Evolutionary conservation across 2,113 vertebrate genomes (phyloP).

Genomic region (Coreoperca whiteheadi): DNA sequence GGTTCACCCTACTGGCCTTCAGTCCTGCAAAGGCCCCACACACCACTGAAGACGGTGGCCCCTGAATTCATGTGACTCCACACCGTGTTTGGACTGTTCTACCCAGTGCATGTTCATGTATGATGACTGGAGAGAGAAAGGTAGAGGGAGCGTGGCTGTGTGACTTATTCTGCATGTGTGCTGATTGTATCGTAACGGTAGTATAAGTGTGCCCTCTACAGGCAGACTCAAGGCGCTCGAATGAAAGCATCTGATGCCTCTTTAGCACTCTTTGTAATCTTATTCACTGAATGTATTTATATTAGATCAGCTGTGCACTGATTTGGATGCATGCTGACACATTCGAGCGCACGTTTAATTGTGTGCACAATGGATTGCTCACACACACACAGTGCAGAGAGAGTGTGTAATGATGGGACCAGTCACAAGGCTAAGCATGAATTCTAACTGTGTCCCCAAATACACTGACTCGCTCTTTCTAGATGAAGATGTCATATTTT

Average conservation of each 20-base stretch:
- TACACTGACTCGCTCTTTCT: conserved; percentile 13
- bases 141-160: background rate
- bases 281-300: background rate
- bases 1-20: background rate
- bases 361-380: background rate
- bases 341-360: conserved; percentile 4
- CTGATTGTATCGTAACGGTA: conserved; percentile 18
- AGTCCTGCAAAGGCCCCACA: background rate
- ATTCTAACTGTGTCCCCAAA: conserved; percentile 18
- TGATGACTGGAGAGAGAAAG: background rate
- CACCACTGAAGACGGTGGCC: background rate
- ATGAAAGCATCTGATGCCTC: conserved; percentile 24
- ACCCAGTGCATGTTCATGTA: background rate
- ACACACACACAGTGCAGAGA: background rate
- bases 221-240: conserved; percentile 22
- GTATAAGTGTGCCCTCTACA: conserved; percentile 45
- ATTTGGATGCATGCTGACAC: conserved; percentile 37
- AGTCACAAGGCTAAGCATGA: conserved; percentile 16
- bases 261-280: conserved; percentile 21
- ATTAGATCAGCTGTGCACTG: conserved; percentile 35
- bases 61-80: background rate
- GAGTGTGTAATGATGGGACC: conserved; percentile 1
- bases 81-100: background rate
- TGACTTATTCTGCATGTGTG: conserved; percentile 5
- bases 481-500: conserved; percentile 26